These are phyloP conservation scores for Callosobruchus maculatus DNA, from an alignment of 2,888 invertebrate species.

Conservation along the genomic window DNA sequence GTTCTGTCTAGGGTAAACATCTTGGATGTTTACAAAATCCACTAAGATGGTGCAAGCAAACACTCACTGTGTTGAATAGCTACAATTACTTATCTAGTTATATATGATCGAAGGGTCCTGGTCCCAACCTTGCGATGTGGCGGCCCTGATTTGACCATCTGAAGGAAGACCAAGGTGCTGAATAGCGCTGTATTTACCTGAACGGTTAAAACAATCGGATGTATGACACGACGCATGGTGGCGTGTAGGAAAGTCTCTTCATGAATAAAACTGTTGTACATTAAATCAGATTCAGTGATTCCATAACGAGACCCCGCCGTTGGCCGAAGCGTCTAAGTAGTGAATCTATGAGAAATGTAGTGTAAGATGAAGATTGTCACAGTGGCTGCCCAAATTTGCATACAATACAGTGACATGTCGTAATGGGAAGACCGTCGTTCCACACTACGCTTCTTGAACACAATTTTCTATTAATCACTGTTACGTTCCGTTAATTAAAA, in stretches of 20 bases:
- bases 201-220: neutral
- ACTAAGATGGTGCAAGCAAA: too few relatives aligned
- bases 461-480: constrained; percentile 49
- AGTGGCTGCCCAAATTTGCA: constrained; percentile 48
- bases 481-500: constrained; percentile 51
- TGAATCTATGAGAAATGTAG: constrained; percentile 1
- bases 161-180: too few relatives aligned
- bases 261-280: neutral
- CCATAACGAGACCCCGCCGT: neutral
- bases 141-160: too few relatives aligned
- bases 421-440: constrained; percentile 46
- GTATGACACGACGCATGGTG: neutral
- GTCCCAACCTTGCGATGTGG: too few relatives aligned
- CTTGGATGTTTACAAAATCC: too few relatives aligned
- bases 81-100: too few relatives aligned
- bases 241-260: neutral
- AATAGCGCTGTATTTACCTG: too few relatives aligned
- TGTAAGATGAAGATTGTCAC: constrained; percentile 48
- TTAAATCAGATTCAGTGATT: neutral
- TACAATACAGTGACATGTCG: constrained; percentile 52
- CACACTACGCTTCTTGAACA: constrained; percentile 47
- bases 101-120: too few relatives aligned
- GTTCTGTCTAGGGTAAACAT: too few relatives aligned
- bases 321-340: neutral
- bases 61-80: too few relatives aligned